Evolutionary conservation across 2,113 vertebrate species (phyloP), one percentile per base, ranked within the genome.

Genomic region (Patagioenas fasciata): DNA sequence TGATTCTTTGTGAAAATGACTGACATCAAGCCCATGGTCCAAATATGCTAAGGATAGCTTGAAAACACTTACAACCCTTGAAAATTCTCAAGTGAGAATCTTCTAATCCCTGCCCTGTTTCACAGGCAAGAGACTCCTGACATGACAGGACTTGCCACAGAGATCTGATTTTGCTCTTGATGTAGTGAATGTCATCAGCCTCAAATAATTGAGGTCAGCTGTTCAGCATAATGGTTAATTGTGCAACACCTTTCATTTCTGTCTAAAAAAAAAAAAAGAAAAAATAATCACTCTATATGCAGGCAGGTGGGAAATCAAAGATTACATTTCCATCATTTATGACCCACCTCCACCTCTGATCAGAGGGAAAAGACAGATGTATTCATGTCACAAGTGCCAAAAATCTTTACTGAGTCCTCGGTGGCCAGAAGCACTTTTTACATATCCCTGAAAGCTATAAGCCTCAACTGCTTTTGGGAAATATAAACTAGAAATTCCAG

Each of bases 371-470:
- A 80, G 60, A 34, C 21, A 81, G 32, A 93, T 40, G 25, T 20
- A 78, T 86, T 85, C 36, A 66, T 42, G 23, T 58, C 47, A 83
- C 26, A 50, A 77, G 34, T 29, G 29, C 19, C 64, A 91, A 73
- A 95, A 62, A 58, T 40, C 67, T 88, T 89, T 48, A 71, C 26
- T n/a, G 47, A 75, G 64, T 66, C 60, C 62, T 91, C 65, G 66
- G 38, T 80, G 66, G 50, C 62, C 74, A 82, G 36, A 80, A 86
- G 56, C 32, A 80, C 47, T 82, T 93, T 73, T 32, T 51, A 36
- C 31, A 74, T 90, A n/a, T 83, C 60, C 60, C 34, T 78, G 66
- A 75, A 85, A 90, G 29, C 54, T 61, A 0, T 36, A 90, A 66
- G 34, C 19, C 20, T 80, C 66, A 85, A 62, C 53, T 32, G 20